Percentiles rank a stretch among this genome's conserved stretches.
These are phyloP conservation scores for Mastomys natalensis DNA, from an alignment of 2,113 vertebrate genomes.

Conservation along the genomic window DNA sequence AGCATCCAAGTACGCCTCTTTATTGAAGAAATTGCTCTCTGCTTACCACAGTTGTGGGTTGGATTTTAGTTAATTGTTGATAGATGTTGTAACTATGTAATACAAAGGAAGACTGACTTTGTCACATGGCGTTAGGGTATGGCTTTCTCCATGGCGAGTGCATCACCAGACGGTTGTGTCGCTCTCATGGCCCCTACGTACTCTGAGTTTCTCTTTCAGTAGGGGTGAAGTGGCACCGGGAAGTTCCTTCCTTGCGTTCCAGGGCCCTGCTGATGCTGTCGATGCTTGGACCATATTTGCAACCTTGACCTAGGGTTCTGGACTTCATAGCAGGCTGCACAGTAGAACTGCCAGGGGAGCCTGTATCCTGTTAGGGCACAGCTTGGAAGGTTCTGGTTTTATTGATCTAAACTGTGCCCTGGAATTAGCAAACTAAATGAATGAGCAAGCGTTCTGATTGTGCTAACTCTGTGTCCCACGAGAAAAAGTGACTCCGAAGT, in stretches of 20 bases:
- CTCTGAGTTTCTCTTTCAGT: neutral
- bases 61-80: neutral
- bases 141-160: neutral
- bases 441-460: neutral
- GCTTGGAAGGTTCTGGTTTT: neutral
- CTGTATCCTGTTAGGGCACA: neutral
- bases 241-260: neutral
- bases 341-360: neutral
- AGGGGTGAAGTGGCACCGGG: neutral
- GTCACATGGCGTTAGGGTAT: neutral
- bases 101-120: neutral
- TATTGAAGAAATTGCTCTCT: conserved; percentile 3
- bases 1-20: neutral
- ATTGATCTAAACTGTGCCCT: neutral
- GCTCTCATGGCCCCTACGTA: too few species aligned
- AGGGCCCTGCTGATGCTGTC: too few species aligned
- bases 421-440: neutral
- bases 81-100: neutral
- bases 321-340: neutral
- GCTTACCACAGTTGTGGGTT: neutral
- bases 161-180: neutral
- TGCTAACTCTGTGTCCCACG: neutral
- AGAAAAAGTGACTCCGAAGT: neutral
- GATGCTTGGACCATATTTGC: neutral
- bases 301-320: neutral